phyloP scores from a whole-genome alignment of 1,140 invertebrate genomes.

The Zaprionus lachaisei region DNA sequence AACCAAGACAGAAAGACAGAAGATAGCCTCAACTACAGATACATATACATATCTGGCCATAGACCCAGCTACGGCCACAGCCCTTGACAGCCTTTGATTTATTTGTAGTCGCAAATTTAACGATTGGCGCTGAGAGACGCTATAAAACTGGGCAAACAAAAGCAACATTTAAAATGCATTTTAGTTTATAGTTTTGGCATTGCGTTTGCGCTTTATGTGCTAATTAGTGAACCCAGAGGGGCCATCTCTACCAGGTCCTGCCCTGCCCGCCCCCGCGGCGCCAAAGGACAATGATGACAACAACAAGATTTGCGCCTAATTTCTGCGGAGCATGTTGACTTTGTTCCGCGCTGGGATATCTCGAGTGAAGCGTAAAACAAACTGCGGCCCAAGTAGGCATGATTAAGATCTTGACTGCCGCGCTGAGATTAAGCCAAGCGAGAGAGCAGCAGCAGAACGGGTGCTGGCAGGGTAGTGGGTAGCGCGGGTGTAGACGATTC shows the following conservation, averaged over 20 bases:
- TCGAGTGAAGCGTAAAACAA: slow-evolving; percentile 55
- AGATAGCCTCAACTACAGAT: slow-evolving; percentile 5
- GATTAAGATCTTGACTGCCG: slow-evolving; percentile 77
- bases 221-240: slow-evolving; percentile 60
- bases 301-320: slow-evolving; percentile 78
- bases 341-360: slow-evolving; percentile 44
- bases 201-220: slow-evolving; percentile 72
- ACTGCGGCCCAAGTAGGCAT: slow-evolving; percentile 48
- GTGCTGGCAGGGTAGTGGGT: neutral
- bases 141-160: slow-evolving; percentile 46
- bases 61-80: neutral
- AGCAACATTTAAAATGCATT: slow-evolving; percentile 74
- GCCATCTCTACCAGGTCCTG: neutral
- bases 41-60: neutral
- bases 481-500: slow-evolving; percentile 2
- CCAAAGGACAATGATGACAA: slow-evolving; percentile 30
- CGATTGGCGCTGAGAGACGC: slow-evolving; percentile 65
- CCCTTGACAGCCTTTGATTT: slow-evolving; percentile 61
- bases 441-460: neutral
- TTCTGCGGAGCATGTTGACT: slow-evolving; percentile 73
- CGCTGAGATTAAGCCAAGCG: slow-evolving; percentile 61
- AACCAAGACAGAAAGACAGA: neutral
- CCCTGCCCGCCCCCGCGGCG: slow-evolving; percentile 3
- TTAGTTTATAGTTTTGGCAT: slow-evolving; percentile 72
- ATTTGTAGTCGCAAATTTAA: slow-evolving; percentile 69